Evolutionary conservation across 2,113 vertebrate genomes (phyloP), one percentile per base, ranked within the genome.

Genomic region (Aptenodytes forsteri): DNA sequence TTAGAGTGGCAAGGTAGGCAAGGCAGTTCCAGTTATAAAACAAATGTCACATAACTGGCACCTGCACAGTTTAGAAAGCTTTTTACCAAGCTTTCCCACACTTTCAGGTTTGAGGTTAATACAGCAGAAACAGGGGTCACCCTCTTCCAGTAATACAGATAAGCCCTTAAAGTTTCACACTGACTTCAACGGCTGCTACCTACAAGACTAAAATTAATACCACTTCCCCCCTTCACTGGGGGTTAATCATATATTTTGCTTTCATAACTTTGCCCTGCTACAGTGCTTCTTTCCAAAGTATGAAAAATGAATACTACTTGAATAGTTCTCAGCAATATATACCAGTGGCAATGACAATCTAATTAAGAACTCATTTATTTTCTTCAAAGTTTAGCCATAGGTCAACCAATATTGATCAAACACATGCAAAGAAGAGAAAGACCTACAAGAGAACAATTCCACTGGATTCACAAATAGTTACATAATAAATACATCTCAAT

Each of bases 371-470:
- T 44, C 56, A 40, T 72, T 90, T 89, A 40, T 83, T 75, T 23
- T 50, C 62, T 76, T 90, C 84, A 26, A 38, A 77, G 52, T 70
- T 73, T 32, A 89, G 55, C 21, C 21, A 80, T 1, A 86, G 84
- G 67, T 94, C 69, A 94, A 40, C 16, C 25, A 90, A 19, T 66
- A 70, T 18, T 72, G 67, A 73, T 86, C 79, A 90, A 91, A 90
- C 49, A 67, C 21, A 20, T 4, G 23, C 29, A 83, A 78, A 84
- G 49, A 86, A 66, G 23, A 80, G 36, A 77, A 83, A 29, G 26
- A 64, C 13, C 26, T 65, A 16, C 5, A 4, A 93, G 76, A 29
- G 27, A 66, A 67, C 58, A 79, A 27, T 29, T 76, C 36, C 29
- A 27, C 34, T 50, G n/a, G n/a, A 76, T 36, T 75, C 67, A 55